Percentiles rank a stretch among this genome's conserved stretches.
Conservation (phyloP, 2,797 vertebrate species). For the Heliangelus exortis region DNA sequence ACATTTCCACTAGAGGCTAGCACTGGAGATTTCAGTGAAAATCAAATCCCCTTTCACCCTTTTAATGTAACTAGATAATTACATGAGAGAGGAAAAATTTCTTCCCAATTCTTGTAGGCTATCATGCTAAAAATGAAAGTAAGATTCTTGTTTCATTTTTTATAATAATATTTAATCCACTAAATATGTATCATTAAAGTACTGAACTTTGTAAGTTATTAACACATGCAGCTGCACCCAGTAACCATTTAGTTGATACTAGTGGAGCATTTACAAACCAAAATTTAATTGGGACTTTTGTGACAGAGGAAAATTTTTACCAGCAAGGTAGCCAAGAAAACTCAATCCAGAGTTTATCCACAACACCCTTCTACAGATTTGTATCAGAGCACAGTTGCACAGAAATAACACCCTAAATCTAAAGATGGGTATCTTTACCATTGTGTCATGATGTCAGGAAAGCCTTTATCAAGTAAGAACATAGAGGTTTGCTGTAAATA, state of each 20-base stretch:
- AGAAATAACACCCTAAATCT: background rate
- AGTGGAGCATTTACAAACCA: background rate
- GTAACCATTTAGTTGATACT: background rate
- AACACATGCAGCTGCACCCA: background rate
- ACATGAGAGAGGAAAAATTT: background rate
- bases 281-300: background rate
- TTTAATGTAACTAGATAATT: slow-evolving; percentile 27
- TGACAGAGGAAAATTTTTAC: background rate
- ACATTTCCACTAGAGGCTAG: background rate
- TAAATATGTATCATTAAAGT: slow-evolving; percentile 3
- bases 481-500: background rate
- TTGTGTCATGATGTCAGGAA: background rate
- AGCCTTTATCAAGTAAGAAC: background rate
- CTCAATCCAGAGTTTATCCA: background rate
- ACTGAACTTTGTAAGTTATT: background rate
- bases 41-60: slow-evolving; percentile 28
- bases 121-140: background rate
- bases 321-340: background rate
- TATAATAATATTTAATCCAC: background rate
- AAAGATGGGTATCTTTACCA: background rate
- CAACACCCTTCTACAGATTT: background rate
- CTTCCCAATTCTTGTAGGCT: background rate
- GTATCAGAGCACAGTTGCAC: background rate
- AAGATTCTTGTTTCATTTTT: background rate
- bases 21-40: slow-evolving; percentile 29